A percentile compares a stretch with the other conserved stretches of the same genome.
Evolutionary conservation across 2,113 vertebrate species (phyloP).

Genomic region (Laticauda laticaudata): DNA sequence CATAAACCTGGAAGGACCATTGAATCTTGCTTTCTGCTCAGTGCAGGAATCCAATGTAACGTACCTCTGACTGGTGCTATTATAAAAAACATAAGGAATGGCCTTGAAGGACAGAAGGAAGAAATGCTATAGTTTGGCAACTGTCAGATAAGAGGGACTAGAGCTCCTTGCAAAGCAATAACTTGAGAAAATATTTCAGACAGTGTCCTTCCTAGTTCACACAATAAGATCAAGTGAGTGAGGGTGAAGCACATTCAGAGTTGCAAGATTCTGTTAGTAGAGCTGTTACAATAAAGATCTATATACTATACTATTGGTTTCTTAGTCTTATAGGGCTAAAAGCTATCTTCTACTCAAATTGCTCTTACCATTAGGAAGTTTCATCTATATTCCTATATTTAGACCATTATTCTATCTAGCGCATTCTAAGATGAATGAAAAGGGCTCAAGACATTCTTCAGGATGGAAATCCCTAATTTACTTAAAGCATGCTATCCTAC

Average conservation of each 20-base stretch:
- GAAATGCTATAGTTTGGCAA: background rate
- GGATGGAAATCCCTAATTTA: background rate
- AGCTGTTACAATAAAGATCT: background rate
- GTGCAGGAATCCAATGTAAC: background rate
- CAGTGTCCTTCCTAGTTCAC: background rate
- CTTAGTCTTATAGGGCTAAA: background rate
- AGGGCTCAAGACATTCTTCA: background rate
- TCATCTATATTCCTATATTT: background rate
- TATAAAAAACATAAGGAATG: background rate
- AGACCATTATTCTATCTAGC: background rate
- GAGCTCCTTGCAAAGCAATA: background rate
- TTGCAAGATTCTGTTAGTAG: background rate
- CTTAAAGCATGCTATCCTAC: background rate
- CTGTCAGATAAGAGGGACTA: background rate
- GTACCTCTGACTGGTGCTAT: background rate
- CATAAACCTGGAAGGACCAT: background rate
- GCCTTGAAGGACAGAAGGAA: background rate
- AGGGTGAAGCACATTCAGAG: background rate
- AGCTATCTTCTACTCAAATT: background rate
- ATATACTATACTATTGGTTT: background rate
- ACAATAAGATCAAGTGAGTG: background rate
- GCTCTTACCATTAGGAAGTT: background rate
- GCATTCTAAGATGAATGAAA: background rate
- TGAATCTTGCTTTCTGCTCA: background rate
- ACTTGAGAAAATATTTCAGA: background rate